Evolutionary conservation across 2,113 vertebrate genomes (phyloP).

Genomic region (Bungarus multicinctus): DNA sequence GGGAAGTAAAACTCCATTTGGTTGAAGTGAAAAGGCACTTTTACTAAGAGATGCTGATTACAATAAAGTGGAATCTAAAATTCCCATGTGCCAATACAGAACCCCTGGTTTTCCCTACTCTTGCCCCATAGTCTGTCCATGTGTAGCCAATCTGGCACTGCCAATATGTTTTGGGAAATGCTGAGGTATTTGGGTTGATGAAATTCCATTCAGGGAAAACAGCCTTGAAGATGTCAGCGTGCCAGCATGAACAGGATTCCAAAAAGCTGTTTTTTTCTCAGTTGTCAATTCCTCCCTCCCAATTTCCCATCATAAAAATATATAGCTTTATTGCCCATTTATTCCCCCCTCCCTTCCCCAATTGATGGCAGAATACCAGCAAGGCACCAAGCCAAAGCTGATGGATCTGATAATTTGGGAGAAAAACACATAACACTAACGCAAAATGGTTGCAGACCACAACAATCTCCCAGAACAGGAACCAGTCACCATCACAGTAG

Average conservation of each 20-base stretch:
- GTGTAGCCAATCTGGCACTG: not conserved
- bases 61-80: not conserved
- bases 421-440: no score
- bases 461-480: no score
- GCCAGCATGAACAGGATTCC: not conserved
- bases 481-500: no score
- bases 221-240: not conserved
- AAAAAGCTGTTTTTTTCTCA: not conserved
- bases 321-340: not conserved
- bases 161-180: not conserved
- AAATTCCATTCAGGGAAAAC: not conserved
- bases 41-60: not conserved
- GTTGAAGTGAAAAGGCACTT: not conserved
- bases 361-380: not conserved
- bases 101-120: not conserved
- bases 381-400: not conserved
- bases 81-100: not conserved
- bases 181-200: not conserved
- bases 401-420: not conserved
- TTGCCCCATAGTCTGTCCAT: not conserved
- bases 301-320: not conserved
- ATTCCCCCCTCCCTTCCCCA: not conserved
- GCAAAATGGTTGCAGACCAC: no score
- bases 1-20: not conserved
- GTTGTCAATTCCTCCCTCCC: not conserved